phyloP scores from a whole-genome alignment of 1,140 invertebrate genomes.

The Rhyacophila brunnea region DNA sequence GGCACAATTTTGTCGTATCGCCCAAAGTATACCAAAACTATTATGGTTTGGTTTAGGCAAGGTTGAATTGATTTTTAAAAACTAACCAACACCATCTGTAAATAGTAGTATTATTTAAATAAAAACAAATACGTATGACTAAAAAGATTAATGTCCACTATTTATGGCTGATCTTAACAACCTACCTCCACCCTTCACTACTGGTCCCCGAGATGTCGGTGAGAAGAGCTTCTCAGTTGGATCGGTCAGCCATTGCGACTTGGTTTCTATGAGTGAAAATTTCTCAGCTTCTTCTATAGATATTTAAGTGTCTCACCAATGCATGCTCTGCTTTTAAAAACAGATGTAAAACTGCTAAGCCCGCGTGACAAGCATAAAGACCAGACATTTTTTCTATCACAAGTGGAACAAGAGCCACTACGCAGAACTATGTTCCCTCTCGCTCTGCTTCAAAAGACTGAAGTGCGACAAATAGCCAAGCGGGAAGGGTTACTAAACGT shows the following conservation, averaged over 20 bases:
- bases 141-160: too few relatives aligned
- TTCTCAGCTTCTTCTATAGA: background rate
- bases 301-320: background rate
- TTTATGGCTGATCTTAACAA: too few relatives aligned
- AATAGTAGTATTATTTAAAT: too few relatives aligned
- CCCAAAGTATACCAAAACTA: too few relatives aligned
- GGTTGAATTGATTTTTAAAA: too few relatives aligned
- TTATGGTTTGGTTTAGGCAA: too few relatives aligned
- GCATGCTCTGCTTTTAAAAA: conserved; percentile 4
- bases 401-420: conserved; percentile 76
- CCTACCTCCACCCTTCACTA: too few relatives aligned
- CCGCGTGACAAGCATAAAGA: conserved; percentile 82
- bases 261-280: too few relatives aligned
- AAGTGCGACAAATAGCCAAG: conserved; percentile 80
- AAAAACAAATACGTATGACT: too few relatives aligned
- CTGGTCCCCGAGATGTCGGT: background rate
- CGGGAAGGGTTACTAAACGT: conserved; percentile 70
- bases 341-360: conserved; percentile 57
- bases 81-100: too few relatives aligned
- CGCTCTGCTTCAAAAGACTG: conserved; percentile 69
- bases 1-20: too few relatives aligned
- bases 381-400: conserved; percentile 93
- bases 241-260: too few relatives aligned
- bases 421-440: conserved; percentile 88
- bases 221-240: background rate